phyloP scores from a whole-genome alignment of 2,113 vertebrate species.

The Tringa solitaria region DNA sequence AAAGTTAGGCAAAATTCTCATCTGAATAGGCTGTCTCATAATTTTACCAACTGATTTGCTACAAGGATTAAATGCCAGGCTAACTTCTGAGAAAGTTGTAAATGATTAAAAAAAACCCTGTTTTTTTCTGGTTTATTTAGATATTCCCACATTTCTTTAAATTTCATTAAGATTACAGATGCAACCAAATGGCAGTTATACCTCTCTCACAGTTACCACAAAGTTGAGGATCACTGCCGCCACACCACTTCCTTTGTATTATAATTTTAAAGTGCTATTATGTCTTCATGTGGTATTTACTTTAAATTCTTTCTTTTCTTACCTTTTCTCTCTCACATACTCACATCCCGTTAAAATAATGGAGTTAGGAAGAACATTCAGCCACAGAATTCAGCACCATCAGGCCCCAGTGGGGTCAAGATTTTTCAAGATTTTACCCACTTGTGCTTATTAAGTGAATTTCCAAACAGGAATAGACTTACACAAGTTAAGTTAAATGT shows the following conservation, averaged over 20 bases:
- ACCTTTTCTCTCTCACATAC: not conserved
- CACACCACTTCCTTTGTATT: not conserved
- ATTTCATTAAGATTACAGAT: not conserved
- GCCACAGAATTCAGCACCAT: not conserved
- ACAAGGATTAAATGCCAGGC: not conserved
- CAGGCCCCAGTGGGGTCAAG: not conserved
- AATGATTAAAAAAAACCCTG: not conserved
- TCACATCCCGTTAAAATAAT: not conserved
- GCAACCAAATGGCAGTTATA: not conserved
- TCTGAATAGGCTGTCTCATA: not conserved
- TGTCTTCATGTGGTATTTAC: not conserved
- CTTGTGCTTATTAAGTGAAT: not conserved
- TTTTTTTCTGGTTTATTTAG: not conserved
- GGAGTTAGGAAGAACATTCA: not conserved
- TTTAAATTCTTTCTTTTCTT: not conserved
- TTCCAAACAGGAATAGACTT: not conserved
- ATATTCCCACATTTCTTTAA: not conserved
- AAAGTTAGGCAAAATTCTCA: not conserved
- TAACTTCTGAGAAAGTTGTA: not conserved
- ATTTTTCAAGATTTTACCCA: not conserved
- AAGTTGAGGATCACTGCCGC: not conserved
- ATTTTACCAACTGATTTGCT: not conserved
- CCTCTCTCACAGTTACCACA: not conserved
- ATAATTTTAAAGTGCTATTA: not conserved
- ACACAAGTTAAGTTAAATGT: not conserved